Base-by-base conservation (phyloP, 2,113 vertebrate genomes). In the Elachura formosa region DNA sequence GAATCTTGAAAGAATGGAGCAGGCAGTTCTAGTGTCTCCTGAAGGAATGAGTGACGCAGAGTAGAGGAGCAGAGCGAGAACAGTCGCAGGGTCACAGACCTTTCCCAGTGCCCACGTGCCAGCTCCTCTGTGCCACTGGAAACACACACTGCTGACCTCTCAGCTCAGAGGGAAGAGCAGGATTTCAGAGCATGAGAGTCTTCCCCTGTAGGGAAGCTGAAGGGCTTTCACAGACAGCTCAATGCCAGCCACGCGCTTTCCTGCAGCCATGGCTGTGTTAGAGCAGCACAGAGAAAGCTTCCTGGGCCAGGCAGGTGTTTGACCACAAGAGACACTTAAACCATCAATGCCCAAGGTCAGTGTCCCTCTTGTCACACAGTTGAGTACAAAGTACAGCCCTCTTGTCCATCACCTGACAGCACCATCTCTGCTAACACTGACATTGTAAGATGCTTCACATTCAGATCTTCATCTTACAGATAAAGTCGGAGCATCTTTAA, bases 401-500 rank as follows among this genome's bases (percentile, higher is more conserved):
- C 49, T 49, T 58, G 15, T 45, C 49, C 3, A 0, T 62, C 67
- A 54, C 51, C 71, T 84, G 58, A 8, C 69, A 24, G 66, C 7
- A 22, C 73, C 78, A 69, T 62, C 93, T 91, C 87, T 75, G 87
- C 87, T 93, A 84, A 95, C 86, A 64, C 6, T 26, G 13, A 58
- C 10, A 8, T 55, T 91, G 88, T 68, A 64, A 93, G 72, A 59
- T 41, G 36, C 72, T 90, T 89, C 43, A 24, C 4, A 2, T 95
- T 95, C 91, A 90, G 77, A 84, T 69, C 73, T 86, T 87, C 58
- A 58, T 87, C 55, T 94, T 80, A n/a, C 66, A 81, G 74, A 76
- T 72, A 72, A 68, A 87, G 77, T 89, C 95, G 69, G 76, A 91
- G 77, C 51, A 68, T 38, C 87, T 89, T 85, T 81, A 61, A 56